Evolutionary conservation across 2,888 invertebrate genomes (phyloP), one percentile per base, ranked within the genome.

Genomic region (Plebejus argus): DNA sequence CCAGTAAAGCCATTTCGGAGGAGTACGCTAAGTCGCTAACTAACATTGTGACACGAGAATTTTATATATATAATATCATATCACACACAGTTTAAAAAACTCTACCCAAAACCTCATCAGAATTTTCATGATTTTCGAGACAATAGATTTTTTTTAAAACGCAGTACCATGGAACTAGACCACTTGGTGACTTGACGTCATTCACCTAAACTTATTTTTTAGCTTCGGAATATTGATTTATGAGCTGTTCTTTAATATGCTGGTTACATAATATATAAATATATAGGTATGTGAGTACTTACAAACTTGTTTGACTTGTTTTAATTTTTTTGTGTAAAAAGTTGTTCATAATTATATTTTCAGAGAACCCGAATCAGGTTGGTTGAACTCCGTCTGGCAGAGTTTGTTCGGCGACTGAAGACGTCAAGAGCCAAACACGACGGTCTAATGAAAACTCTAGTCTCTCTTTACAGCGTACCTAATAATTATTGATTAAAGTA

Each of bases 321-420:
- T 49, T 23, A 4, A 6, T 53, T 18, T 28, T 5, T 56, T 77
- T 77, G 58, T 76, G 61, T 75, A 18, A 70, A 53, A 66, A 70
- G n/a, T 20, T 56, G 6, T n/a, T n/a, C n/a, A n/a, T n/a, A n/a
- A 33, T 77, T 70, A 81, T 78, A 20, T 80, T 89, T 86, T 18
- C 88, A 93, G 93, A 45, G 92, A 91, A 78, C 92, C 93, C 0
- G 87, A 90, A 77, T 79, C 83, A 0, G 93, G 93, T 0, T 93
- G 93, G 93, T 35, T 90, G 1, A 89, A 87, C 0, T 88, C 88
- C 0, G 83, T 93, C 1, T 89, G 88, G 88, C 86, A 87, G 71
- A 86, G 83, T n/a, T 79, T 89, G 49, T 88, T 88, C 78, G 87
- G 84, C 1, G 82, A 81, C 70, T 81, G 80, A 66, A 75, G 71